A percentile compares a stretch with the other conserved stretches of the same genome.
Evolutionary conservation across 1,140 invertebrate genomes (phyloP).

Genomic region (Drosophila ercepeae): DNA sequence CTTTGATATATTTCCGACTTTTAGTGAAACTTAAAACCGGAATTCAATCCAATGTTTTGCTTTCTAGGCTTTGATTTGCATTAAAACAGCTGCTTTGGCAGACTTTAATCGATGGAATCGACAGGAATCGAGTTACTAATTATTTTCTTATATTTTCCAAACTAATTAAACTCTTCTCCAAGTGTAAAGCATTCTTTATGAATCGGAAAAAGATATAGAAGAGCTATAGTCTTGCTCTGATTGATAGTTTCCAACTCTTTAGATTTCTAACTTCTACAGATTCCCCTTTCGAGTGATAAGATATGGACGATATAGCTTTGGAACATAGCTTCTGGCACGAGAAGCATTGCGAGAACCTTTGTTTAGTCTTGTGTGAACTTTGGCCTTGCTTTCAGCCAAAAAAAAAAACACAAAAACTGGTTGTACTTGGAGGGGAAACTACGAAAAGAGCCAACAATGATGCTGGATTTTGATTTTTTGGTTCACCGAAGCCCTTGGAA

Average conservation of each 20-base stretch:
- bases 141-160: conserved; percentile 28
- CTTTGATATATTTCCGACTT: not conserved
- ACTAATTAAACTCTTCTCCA: no score
- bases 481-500: conserved; percentile 42
- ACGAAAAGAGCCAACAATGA: conserved; percentile 13
- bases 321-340: no score
- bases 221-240: no score
- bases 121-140: conserved; percentile 7
- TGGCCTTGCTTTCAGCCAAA: conserved; percentile 44
- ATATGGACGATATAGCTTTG: conserved; percentile 16
- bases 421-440: conserved; percentile 44
- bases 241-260: no score
- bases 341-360: conserved; percentile 32
- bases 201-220: no score
- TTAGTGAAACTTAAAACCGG: conserved; percentile 5
- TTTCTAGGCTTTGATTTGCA: conserved; percentile 5
- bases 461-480: conserved; percentile 23
- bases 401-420: conserved; percentile 30
- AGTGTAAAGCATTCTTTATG: conserved; percentile 33
- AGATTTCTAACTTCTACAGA: conserved; percentile 24
- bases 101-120: conserved; percentile 22
- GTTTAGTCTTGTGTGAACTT: conserved; percentile 43
- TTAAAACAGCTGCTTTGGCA: no score
- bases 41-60: not conserved
- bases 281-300: conserved; percentile 31